A percentile compares a stretch with the other conserved stretches of the same genome.
These are phyloP conservation scores for human DNA, from an alignment of 2,113 vertebrate genomes.

Conservation along the genomic window DNA sequence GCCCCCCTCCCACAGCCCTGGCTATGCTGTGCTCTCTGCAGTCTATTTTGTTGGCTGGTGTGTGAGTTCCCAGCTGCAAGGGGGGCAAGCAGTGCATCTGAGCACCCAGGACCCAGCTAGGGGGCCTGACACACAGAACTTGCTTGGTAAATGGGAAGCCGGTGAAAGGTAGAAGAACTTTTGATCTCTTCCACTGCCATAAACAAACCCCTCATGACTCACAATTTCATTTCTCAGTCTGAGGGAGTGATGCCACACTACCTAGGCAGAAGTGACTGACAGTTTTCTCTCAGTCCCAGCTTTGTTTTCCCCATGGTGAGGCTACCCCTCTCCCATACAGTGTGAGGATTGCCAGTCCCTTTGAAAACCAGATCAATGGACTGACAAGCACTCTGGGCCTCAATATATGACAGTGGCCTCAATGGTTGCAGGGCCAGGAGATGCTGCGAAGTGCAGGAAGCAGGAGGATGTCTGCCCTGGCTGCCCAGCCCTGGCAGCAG, in stretches of 20 bases:
- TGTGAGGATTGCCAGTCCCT: neutral
- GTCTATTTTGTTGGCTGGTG: neutral
- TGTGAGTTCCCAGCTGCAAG: neutral
- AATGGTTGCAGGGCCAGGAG: neutral
- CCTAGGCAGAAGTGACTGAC: neutral
- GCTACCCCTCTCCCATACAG: neutral
- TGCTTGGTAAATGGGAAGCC: neutral
- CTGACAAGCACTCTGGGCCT: neutral
- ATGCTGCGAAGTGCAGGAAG: neutral
- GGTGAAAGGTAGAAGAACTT: neutral
- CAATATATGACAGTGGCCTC: too few species aligned
- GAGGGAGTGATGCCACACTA: neutral
- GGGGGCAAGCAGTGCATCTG: neutral
- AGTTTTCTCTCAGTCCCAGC: neutral
- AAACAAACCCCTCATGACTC: neutral
- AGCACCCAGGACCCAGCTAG: neutral
- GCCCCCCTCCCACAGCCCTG: rapidly evolving
- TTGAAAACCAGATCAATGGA: neutral
- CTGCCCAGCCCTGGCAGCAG: neutral
- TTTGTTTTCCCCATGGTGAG: neutral
- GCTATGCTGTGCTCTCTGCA: neutral
- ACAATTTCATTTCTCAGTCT: neutral
- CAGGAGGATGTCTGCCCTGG: neutral
- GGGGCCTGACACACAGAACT: neutral
- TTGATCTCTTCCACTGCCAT: neutral